Evolutionary conservation across 2,888 invertebrate genomes (phyloP), one percentile per base, ranked within the genome.

Genomic region (Xylota segnis): DNA sequence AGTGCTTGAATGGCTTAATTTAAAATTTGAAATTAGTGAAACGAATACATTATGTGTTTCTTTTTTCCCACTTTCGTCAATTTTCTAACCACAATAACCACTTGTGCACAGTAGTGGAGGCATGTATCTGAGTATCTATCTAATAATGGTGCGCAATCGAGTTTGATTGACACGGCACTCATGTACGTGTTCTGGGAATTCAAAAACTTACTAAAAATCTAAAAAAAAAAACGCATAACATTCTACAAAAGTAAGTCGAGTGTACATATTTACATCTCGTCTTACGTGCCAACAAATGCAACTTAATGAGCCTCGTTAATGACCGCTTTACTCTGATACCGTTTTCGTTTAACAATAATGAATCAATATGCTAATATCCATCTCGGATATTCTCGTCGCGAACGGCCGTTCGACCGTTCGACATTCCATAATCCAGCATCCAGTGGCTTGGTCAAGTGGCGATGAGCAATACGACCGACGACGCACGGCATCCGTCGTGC

Each of bases 301-400:
- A n/a, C 47, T 37, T 52, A 59, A 59, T 76, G 50, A 68, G 58
- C 16, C 16, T 68, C 68, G 40, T 76, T 68, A 59, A 59, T 59
- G 29, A 50, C 14, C 47, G 45, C 34, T 65, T 65, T 56, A 75
- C 56, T 27, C 14, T 56, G 75, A 56, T 75, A 65, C 75, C 75
- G 65, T 66, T 75, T 75, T 58, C 47, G 37, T 56, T 66, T 40
- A 58, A 65, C 65, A 75, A 47, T 47, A 65, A 56, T 75, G 47
- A 65, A 56, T 56, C 75, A 75, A 56, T 65, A 66, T 75, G 75
- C 65, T 27, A 75, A 75, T 75, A 32, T 70, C n/a, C 32, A 63
- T 43, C 37, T 9, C 18, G 0, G 12, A 32, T 32, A 54, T 18
- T 2, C 14, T 43, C 54, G n/a, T 1, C 4, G 6, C 32, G 47